Conservation (phyloP, 2,113 vertebrate species). For the Hassar affinis region DNA sequence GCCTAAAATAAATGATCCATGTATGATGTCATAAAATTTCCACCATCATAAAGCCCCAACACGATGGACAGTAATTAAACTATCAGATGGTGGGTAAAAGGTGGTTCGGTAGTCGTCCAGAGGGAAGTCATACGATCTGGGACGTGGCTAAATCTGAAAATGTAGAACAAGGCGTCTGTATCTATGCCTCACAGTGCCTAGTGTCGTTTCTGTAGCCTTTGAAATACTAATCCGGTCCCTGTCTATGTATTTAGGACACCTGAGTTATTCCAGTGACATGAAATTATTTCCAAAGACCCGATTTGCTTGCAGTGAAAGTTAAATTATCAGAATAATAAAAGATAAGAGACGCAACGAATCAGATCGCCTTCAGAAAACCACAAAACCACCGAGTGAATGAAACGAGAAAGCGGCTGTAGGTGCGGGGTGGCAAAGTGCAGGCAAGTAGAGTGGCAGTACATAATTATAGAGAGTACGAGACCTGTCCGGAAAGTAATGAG, state of each 20-base stretch:
- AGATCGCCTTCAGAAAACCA: neutral
- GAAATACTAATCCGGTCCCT: neutral
- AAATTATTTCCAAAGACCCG: neutral
- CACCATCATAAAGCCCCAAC: neutral
- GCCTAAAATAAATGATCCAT: too few species aligned
- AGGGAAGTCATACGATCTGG: neutral
- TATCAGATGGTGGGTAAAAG: neutral
- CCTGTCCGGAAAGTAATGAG: too few species aligned
- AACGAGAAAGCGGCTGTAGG: neutral
- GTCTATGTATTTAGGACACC: neutral
- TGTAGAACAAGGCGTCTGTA: neutral
- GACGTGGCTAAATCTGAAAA: neutral
- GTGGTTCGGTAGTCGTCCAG: neutral
- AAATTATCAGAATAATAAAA: neutral
- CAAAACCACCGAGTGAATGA: neutral
- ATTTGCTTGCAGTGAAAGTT: neutral
- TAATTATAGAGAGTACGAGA: too few species aligned
- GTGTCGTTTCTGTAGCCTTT: neutral
- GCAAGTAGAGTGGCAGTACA: too few species aligned
- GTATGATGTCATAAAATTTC: neutral
- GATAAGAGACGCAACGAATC: accelerated
- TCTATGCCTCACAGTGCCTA: neutral
- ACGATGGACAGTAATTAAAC: neutral
- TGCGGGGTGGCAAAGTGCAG: too few species aligned
- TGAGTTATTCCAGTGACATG: neutral